phyloP scores from a whole-genome alignment of 2,113 vertebrate species.

The Nannobrachium achirus region DNA sequence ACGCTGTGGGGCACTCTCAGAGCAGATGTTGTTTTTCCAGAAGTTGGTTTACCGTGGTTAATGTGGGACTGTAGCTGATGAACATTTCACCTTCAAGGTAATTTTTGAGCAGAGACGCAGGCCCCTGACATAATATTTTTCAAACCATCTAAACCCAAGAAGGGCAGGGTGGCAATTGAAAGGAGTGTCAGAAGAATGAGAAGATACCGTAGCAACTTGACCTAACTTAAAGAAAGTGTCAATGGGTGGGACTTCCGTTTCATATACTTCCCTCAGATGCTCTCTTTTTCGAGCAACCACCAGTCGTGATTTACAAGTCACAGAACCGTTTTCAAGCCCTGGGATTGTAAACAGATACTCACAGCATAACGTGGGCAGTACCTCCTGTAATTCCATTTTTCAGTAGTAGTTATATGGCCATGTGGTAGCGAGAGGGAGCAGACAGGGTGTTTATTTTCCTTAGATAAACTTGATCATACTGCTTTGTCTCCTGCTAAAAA shows the following conservation, averaged over 20 bases:
- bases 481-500: no score
- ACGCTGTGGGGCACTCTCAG: slow-evolving; percentile 8
- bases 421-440: slow-evolving; percentile 54
- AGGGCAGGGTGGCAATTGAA: no score
- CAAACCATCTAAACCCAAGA: slow-evolving; percentile 27
- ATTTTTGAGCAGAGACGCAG: not conserved
- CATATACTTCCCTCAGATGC: no score
- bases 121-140: not conserved
- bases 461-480: no score
- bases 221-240: no score
- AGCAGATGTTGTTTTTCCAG: slow-evolving; percentile 33
- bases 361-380: slow-evolving; percentile 23
- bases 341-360: not conserved
- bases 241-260: no score
- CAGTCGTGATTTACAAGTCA: no score
- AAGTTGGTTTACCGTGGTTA: slow-evolving; percentile 12
- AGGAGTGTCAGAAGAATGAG: no score
- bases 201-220: no score
- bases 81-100: slow-evolving; percentile 8
- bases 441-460: slow-evolving; percentile 56
- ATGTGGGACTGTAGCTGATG: slow-evolving; percentile 4
- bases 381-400: slow-evolving; percentile 54
- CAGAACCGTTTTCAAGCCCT: no score
- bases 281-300: no score
- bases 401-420: slow-evolving; percentile 62